Base-by-base conservation (phyloP, 2,113 vertebrate species). In the Leptocoma aspasia region DNA sequence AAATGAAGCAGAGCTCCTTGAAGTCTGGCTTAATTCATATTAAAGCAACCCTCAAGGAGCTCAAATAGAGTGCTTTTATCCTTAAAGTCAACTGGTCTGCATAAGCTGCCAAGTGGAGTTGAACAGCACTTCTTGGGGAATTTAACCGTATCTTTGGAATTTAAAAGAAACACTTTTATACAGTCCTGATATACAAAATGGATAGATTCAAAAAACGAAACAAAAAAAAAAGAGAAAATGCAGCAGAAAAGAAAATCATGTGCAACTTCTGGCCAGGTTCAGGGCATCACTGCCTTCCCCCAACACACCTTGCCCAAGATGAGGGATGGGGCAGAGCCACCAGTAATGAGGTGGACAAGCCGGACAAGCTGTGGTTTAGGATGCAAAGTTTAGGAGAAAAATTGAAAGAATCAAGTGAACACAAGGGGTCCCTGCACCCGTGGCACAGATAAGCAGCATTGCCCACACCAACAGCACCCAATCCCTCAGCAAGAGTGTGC, bases 301-400 rank as follows among this genome's bases (percentile, higher is more conserved):
- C 12, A 60, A 4, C 1, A 2, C 0, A 0, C 37, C 45, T 2
- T 3, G 0, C 41, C 53, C 72, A 61, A 37, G 61, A 15, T 1
- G 3, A 77, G 24, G 71, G 57, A 39, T 79, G 57, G 42, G n/a
- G 47, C 66, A 64, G 27, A 56, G 21, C 44, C 33, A 16, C 59
- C 81, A 57, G 5, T 1, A 63, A 37, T 0, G 3, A 75, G 47
- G 39, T 24, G 53, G 24, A 31, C 41, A 30, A 72, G 30, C 28
- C 39, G 68, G 42, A 75, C 56, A 68, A 76, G n/a, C 31, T 37
- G 22, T 64, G 54, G 15, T 37, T 92, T 65, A 57, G 45, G 31
- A 31, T 69, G 35, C 30, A 70, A 83, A 69, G 27, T 28, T 72
- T 26, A 83, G 47, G 47, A 78, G 10, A 59, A 63, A 66, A 71